A percentile compares a stretch with the other conserved stretches of the same genome.
Evolutionary conservation across 2,113 vertebrate genomes (phyloP).

Genomic region (Zosterops japonicus): DNA sequence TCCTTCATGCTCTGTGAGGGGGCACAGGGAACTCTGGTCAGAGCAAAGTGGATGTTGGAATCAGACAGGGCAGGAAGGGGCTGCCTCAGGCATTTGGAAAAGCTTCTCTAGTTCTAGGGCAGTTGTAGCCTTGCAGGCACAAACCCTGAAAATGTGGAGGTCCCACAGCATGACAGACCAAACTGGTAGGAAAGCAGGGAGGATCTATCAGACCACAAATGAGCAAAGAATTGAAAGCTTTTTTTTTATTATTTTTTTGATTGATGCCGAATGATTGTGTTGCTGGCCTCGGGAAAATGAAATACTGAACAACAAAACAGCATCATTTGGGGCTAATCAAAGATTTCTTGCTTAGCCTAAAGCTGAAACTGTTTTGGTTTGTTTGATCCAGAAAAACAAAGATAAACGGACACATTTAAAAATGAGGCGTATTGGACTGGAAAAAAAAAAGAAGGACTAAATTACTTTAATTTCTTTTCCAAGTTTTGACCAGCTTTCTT

Average conservation of each 20-base stretch:
- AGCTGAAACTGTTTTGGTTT: not conserved
- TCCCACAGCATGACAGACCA: not conserved
- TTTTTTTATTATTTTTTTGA: not conserved
- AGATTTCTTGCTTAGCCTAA: not conserved
- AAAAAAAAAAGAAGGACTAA: not conserved
- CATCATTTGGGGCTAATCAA: conserved; percentile 42
- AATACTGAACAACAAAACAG: conserved; percentile 8
- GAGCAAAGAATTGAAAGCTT: not conserved
- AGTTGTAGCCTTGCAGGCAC: not conserved
- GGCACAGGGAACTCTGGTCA: rapidly evolving
- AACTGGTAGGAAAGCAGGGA: not conserved
- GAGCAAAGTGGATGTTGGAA: not conserved
- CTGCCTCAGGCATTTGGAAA: not conserved
- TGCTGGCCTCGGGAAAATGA: conserved; percentile 9
- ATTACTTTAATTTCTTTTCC: not conserved
- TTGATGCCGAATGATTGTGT: conserved; percentile 19
- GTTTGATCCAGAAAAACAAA: not conserved
- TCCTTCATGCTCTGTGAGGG: not conserved
- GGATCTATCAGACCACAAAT: conserved; percentile 44
- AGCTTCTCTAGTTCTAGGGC: not conserved
- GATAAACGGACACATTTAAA: not conserved
- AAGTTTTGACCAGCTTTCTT: conserved; percentile 1
- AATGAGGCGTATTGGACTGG: not conserved
- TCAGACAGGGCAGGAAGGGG: not conserved
- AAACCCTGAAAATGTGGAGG: not conserved